phyloP scores from a whole-genome alignment of 2,888 invertebrate species.

The Drosophila nigritarsus region DNA sequence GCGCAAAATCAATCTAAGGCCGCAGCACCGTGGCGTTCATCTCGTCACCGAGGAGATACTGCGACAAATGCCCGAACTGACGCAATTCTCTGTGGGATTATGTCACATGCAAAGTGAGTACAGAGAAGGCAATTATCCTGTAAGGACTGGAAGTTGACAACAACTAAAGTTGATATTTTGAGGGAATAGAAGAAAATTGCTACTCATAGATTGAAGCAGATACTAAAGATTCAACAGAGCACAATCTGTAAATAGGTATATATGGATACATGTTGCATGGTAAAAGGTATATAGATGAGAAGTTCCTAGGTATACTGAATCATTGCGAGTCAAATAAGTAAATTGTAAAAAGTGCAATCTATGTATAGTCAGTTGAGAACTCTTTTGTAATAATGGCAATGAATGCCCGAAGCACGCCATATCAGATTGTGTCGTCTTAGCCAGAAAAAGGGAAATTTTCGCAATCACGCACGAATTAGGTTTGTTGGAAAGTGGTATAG shows the following conservation, averaged over 20 bases:
- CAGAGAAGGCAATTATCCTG: background rate
- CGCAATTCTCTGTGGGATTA: slow-evolving; percentile 97
- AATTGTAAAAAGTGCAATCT: too few species aligned
- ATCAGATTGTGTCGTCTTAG: too few species aligned
- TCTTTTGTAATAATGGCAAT: too few species aligned
- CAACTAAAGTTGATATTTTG: background rate
- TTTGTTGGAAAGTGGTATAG: too few species aligned
- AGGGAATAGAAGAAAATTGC: background rate
- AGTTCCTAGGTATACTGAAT: background rate
- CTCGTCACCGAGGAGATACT: slow-evolving; percentile 98
- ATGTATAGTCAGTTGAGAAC: too few species aligned
- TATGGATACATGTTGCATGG: too few species aligned
- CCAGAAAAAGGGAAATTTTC: too few species aligned
- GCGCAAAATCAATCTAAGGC: slow-evolving; percentile 97
- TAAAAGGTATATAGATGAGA: too few species aligned
- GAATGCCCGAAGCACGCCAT: too few species aligned
- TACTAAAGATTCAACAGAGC: background rate
- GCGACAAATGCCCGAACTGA: slow-evolving; percentile 96
- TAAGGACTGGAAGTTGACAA: background rate
- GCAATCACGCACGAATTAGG: too few species aligned
- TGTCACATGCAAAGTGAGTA: slow-evolving; percentile 98
- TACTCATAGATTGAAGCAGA: background rate
- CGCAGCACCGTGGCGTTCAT: slow-evolving; percentile 98
- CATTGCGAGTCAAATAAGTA: too few species aligned
- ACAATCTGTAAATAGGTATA: too few species aligned